Conservation (phyloP, 2,888 invertebrate species). For the Andrena trimmerana region DNA sequence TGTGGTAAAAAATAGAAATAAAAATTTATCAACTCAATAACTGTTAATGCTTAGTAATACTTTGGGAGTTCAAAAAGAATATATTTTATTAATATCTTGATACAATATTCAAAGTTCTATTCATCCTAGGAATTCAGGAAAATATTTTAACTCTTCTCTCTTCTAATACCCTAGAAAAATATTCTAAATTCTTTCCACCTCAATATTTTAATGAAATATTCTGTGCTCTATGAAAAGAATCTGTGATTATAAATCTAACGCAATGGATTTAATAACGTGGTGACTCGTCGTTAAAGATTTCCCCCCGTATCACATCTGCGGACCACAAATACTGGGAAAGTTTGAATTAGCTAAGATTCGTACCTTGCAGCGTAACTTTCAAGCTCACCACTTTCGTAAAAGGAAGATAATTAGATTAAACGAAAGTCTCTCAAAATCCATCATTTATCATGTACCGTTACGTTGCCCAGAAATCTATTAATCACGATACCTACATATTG, state of each 20-base stretch:
- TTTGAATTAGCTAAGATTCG: background rate
- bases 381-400: background rate
- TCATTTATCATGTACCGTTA: slow-evolving; percentile 44
- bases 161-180: background rate
- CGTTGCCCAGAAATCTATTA: slow-evolving; percentile 29
- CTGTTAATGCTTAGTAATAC: no score
- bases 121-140: no score
- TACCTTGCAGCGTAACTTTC: background rate
- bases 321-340: background rate
- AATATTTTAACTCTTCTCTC: no score
- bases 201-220: background rate
- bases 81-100: no score
- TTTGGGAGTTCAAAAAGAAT: no score
- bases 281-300: background rate
- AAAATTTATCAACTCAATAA: no score
- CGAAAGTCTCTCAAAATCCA: slow-evolving; percentile 31
- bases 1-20: no score
- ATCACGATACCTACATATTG: slow-evolving; percentile 22
- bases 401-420: slow-evolving; percentile 42
- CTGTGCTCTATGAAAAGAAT: background rate
- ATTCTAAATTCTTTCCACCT: background rate
- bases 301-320: background rate
- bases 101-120: no score
- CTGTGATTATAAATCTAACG: background rate
- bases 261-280: background rate